Evolutionary conservation across 30 jellyfish, hydroid and myxozoan species (phyloP).

Genomic region (Nemopilema nomurai): DNA sequence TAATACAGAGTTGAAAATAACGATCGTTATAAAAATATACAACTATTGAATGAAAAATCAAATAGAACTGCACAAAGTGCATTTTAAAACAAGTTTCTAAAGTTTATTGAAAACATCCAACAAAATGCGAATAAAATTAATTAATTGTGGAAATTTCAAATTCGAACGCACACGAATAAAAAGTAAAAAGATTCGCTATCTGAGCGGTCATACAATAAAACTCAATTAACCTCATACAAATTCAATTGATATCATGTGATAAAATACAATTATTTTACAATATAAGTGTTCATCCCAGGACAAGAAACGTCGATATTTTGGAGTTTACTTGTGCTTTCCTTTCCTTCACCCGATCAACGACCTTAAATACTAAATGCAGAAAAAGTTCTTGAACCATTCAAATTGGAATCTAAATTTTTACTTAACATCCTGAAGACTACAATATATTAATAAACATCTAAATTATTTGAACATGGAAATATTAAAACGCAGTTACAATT

Average conservation of each 20-base stretch:
- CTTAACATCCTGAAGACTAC: constrained; percentile 55
- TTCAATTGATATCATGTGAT: constrained; percentile 60
- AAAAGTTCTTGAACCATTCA: constrained; percentile 57
- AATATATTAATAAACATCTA: constrained; percentile 68
- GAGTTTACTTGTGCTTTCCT: constrained; percentile 36
- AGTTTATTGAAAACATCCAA: constrained; percentile 51
- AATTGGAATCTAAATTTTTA: constrained; percentile 73
- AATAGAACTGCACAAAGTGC: constrained; percentile 71
- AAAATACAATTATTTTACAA: constrained; percentile 70
- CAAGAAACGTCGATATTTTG: constrained; percentile 3
- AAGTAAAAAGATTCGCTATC: constrained; percentile 48
- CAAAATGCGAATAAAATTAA: constrained; percentile 58
- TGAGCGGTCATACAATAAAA: constrained; percentile 42
- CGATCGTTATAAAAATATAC: constrained; percentile 77
- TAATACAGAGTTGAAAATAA: constrained; percentile 62
- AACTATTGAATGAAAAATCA: constrained; percentile 64
- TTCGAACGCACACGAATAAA: constrained; percentile 65
- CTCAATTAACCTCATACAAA: constrained; percentile 76
- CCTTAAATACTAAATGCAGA: constrained; percentile 64
- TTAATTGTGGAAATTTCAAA: constrained; percentile 57
- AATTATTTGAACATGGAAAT: constrained; percentile 67
- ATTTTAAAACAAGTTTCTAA: constrained; percentile 41
- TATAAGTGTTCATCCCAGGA: constrained; percentile 40
- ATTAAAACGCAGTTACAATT: constrained; percentile 43
- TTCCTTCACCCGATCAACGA: constrained; percentile 43